phyloP scores from a whole-genome alignment of 2,888 invertebrate genomes.

The Cataglyphis livida region DNA sequence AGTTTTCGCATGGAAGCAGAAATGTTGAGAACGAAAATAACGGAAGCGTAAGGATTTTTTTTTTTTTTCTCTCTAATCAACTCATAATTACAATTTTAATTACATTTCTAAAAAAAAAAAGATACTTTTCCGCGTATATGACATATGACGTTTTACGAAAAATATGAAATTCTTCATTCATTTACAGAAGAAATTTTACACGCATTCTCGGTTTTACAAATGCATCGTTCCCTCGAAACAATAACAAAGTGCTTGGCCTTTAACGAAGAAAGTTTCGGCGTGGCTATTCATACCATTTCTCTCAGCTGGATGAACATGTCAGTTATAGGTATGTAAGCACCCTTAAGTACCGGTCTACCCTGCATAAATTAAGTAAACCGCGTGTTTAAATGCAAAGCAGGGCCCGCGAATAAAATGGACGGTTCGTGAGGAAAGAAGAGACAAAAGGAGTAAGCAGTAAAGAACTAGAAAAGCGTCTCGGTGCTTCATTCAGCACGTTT shows the following conservation, averaged over 20 bases:
- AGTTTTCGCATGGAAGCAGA: not conserved
- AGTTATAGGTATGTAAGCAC: conserved; percentile 47
- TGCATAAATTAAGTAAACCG: conserved; percentile 73
- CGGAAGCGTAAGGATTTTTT: not conserved
- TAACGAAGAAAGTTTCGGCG: conserved; percentile 70
- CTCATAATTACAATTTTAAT: not conserved
- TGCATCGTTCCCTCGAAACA: conserved; percentile 39
- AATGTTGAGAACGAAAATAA: not conserved
- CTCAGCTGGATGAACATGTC: conserved; percentile 53
- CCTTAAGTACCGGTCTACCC: conserved; percentile 57
- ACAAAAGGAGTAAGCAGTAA: conserved; percentile 1
- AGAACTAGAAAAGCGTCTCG: conserved; percentile 31
- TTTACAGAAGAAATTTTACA: conserved; percentile 5
- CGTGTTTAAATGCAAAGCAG: conserved; percentile 78
- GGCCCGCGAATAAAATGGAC: conserved; percentile 62
- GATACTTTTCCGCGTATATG: not conserved
- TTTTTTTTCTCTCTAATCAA: not conserved
- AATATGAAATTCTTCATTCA: not conserved
- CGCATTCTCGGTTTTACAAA: conserved; percentile 1
- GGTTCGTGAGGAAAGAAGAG: not conserved
- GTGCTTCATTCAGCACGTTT: conserved; percentile 62
- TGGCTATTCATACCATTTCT: conserved; percentile 62
- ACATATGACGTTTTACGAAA: not conserved
- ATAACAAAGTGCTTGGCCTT: conserved; percentile 63
- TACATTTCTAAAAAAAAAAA: not conserved